Conservation (phyloP, 2,113 vertebrate genomes). For the Perca schrenkii region DNA sequence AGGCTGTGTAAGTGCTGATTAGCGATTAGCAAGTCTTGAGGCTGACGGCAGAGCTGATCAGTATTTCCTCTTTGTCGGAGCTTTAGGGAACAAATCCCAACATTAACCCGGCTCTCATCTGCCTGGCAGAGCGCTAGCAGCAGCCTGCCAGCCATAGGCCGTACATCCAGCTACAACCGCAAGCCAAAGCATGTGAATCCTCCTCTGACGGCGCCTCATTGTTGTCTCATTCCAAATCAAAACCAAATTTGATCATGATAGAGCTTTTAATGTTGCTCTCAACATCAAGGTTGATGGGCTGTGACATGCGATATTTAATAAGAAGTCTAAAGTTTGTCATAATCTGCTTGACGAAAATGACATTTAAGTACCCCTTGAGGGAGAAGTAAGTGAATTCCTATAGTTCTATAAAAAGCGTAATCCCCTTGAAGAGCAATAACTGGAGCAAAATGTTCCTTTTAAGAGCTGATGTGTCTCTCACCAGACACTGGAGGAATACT, state of each 20-base stretch:
- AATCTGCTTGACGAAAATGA: constrained; percentile 74
- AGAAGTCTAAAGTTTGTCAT: constrained; percentile 75
- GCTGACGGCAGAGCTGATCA: constrained; percentile 79
- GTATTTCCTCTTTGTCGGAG: constrained; percentile 81
- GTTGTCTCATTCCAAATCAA: constrained; percentile 78
- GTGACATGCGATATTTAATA: constrained; percentile 71
- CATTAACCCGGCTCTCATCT: constrained; percentile 85
- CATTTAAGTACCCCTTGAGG: constrained; percentile 76
- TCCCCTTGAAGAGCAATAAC: constrained; percentile 68
- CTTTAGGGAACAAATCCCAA: constrained; percentile 86
- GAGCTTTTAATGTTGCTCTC: constrained; percentile 66
- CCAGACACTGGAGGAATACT: constrained; percentile 49
- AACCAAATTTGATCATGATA: constrained; percentile 70
- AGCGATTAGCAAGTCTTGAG: constrained; percentile 80
- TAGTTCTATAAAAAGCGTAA: constrained; percentile 59
- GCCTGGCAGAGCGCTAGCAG: constrained; percentile 80
- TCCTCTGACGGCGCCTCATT: constrained; percentile 67
- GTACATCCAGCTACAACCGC: constrained; percentile 74
- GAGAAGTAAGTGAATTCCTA: constrained; percentile 62
- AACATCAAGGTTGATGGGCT: constrained; percentile 74
- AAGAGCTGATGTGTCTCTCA: constrained; percentile 61
- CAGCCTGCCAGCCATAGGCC: constrained; percentile 80
- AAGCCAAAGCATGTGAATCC: constrained; percentile 68
- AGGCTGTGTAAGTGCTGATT: constrained; percentile 79
- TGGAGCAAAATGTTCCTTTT: constrained; percentile 77